Base-by-base conservation (phyloP, 2,888 invertebrate species). In the Shargacucullia verbasci region DNA sequence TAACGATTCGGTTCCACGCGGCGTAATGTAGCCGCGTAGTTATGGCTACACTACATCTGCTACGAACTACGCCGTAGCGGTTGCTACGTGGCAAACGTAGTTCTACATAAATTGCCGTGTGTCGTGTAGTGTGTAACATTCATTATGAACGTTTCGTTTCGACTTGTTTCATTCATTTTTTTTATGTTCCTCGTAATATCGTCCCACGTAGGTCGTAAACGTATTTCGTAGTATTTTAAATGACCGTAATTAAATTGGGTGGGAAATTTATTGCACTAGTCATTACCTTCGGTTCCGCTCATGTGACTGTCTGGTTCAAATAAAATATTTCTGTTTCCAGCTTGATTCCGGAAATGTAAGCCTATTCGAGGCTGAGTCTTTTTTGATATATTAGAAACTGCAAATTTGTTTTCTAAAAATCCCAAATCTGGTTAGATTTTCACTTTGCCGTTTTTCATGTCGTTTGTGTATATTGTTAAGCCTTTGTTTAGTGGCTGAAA, bases 171-270 rank as follows among this genome's bases (percentile, higher is more conserved):
- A 68, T 69, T 54, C 20, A 39, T 40, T 70, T 65, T 64, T 66
- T 64, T 65, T 57, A 25, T 55, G 45, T 38, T 31, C 20, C 39
- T 39, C 44, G 52, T 65, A 47, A 66, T 58, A 52, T 57, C 59
- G 46, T 65, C 52, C 48, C 47, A 57, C 46, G 66, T 53, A 49
- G 44, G 55, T 73, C 53, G 73, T 73, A 56, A 73, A 69, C 52
- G 52, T 55, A 62, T 69, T 58, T 63, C 55, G 70, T 69, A 59
- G 59, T 73, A 73, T 69, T 69, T 70, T 69, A 73, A 73, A 73
- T 69, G 58, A 58, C 43, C 33, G 52, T 73, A 70, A 70, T 70
- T 70, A 69, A 73, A 69, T 53, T 73, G 64, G 73, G 59, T 55
- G 35, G 48, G 43, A 58, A 70, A 70, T 70, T 73, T 70, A 73